Base-by-base conservation (phyloP, 2,113 vertebrate genomes). In the Indri indri region DNA sequence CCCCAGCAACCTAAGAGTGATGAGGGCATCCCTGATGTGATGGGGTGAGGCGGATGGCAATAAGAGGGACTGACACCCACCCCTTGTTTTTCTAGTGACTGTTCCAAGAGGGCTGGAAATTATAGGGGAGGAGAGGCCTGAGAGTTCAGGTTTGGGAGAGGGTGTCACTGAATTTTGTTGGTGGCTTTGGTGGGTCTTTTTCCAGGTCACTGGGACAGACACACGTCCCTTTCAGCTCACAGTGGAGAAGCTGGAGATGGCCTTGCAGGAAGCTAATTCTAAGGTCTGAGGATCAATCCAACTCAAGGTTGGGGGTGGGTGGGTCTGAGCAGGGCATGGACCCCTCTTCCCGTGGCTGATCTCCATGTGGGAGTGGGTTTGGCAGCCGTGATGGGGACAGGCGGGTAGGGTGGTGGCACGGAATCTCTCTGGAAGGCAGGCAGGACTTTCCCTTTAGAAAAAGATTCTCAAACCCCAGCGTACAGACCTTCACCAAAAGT, bases 201-300 rank as follows among this genome's bases (percentile, higher is more conserved):
- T 96, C 74, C 76, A 99, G 99, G 97, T 98, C 25, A 98, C 99
- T 65, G 98, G 98, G 65, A 97, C 98, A 82, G 99, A 98, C 71
- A 98, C 98, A 30, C 99, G 98, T 25, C 99, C 99, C 8, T 99
- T 99, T 98, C 99, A 99, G 79, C 99, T 99, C 47, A 99, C 99
- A 0, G 99, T 99, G 71, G 98, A 98, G 93, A 99, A 99, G 98
- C 98, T 99, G 96, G 99, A 99, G 96, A 98, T 98, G 92, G 98
- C 99, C 89, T 97, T 99, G 80, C 97, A 98, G 95, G 98, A 98
- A 95, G 99, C 99, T 12, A 98, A 2, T n/a, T 97, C 98, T 95
- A 98, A 99, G 98, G 99, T 99, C 76, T 66, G 96, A 45, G 45
- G n/a, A 23, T 27, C 34, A 18, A 11, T 52, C 6, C 27, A 79